Evolutionary conservation across 2,113 vertebrate genomes (phyloP), one percentile per base, ranked within the genome.

Genomic region (Cacatua alba): DNA sequence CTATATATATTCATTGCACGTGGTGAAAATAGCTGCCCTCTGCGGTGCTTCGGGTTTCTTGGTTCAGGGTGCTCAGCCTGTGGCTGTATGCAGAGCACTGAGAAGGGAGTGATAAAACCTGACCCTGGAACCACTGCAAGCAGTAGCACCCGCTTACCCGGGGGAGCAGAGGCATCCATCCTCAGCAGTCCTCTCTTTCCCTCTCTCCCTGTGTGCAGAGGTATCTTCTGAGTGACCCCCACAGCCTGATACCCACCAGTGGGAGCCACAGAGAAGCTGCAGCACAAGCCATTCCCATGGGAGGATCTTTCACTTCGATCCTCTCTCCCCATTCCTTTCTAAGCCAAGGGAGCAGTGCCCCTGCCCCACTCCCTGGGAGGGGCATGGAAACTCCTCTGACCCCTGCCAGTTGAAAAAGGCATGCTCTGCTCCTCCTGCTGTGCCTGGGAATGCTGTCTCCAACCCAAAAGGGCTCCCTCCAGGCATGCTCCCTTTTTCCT

Each of bases 261-360:
- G 4, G 35, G 44, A 69, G 33, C 31, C 53, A 33, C 53, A 70
- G 69, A 84, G 65, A 48, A 92, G 55, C 69, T 63, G 55, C 64
- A 37, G 13, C 41, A 21, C 26, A 24, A 87, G 16, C 24, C 9
- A 2, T 39, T 81, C 72, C 46, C 60, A 1, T 44, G 39, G 20
- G 35, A n/a, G 2, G 2, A 29, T 60, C 44, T 17, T 63, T 16
- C 15, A 33, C 13, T 25, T 17, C 0, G 0, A 39, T 13, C 33
- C 46, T 39, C 5, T 37, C 15, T 68, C 14, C 31, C 7, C 11
- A 8, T 35, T 31, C 26, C 33, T 41, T 13, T 6, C 48, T 46
- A 63, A 1, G 4, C 21, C 28, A 33, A n/a, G 11, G 35, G 5
- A 57, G 13, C 19, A 11, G 3, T 53, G 46, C 2, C 16, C 37